Evolutionary conservation across 2,888 invertebrate species (phyloP).

Genomic region (Mesorhabditis belari): DNA sequence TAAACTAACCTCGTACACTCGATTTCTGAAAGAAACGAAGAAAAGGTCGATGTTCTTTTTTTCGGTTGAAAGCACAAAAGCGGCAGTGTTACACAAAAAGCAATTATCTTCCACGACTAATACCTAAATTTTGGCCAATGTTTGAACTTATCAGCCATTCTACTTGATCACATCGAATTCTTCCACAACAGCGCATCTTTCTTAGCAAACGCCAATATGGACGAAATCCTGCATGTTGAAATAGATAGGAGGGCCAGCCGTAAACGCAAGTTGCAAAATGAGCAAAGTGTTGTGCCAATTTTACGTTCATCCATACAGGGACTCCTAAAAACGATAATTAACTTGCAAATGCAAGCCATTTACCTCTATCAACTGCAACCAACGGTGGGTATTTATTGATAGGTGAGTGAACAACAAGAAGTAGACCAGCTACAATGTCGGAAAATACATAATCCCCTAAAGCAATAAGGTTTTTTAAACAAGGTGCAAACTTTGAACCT

Average conservation of each 20-base stretch:
- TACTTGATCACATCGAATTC: conserved; percentile 24
- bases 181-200: conserved; percentile 30
- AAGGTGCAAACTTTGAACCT: background rate
- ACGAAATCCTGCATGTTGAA: conserved; percentile 30
- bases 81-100: conserved; percentile 78
- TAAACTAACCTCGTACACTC: conserved; percentile 70
- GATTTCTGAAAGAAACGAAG: conserved; percentile 78
- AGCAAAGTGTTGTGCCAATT: conserved; percentile 54
- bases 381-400: conserved; percentile 32
- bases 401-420: conserved; percentile 63
- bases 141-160: background rate
- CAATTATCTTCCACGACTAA: conserved; percentile 77
- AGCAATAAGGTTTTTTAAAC: background rate
- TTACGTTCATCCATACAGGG: conserved; percentile 23
- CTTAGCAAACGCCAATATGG: conserved; percentile 24
- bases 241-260: conserved; percentile 74
- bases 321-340: background rate
- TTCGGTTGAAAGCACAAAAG: conserved; percentile 72
- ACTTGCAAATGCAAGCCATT: background rate
- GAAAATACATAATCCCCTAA: conserved; percentile 72
- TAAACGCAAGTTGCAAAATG: conserved; percentile 76
- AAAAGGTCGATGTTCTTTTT: conserved; percentile 73
- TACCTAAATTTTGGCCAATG: conserved; percentile 19
- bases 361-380: conserved; percentile 2
- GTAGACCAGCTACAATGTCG: conserved; percentile 78